Evolutionary conservation across 2,797 vertebrate genomes (phyloP).

Genomic region (Molossus molossus): DNA sequence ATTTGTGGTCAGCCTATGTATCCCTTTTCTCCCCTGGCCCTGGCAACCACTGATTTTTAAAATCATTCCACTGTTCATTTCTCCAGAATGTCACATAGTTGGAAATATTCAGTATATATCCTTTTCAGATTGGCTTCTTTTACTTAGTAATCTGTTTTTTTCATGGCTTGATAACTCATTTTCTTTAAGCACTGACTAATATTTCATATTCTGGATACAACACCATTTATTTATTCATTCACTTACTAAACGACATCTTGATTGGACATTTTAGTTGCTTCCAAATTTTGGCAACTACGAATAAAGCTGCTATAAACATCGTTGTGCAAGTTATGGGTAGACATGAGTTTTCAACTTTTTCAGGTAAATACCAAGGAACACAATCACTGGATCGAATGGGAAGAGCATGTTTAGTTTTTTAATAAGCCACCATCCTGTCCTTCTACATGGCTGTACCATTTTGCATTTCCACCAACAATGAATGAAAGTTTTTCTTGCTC

Average conservation of each 20-base stretch:
- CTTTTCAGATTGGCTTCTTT: not conserved
- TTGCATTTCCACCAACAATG: not conserved
- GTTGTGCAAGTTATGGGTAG: not conserved
- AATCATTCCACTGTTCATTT: not conserved
- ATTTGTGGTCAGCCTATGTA: not conserved
- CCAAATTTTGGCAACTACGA: not conserved
- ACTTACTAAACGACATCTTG: not conserved
- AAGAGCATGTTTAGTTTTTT: not conserved
- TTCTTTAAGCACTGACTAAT: not conserved
- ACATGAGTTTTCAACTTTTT: not conserved
- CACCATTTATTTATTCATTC: not conserved
- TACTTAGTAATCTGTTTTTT: not conserved
- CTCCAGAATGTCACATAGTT: not conserved
- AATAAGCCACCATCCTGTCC: not conserved
- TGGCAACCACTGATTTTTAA: not conserved
- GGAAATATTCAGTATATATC: not conserved
- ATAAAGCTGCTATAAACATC: not conserved
- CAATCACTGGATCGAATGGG: fast-evolving
- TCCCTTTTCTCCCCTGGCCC: not conserved
- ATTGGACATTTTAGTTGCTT: not conserved
- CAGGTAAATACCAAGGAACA: not conserved
- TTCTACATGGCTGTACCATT: no score
- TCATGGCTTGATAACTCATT: not conserved
- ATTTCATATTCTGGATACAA: not conserved
- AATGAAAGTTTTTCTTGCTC: not conserved